phyloP scores from a whole-genome alignment of 2,888 invertebrate species.

The Melipona bicolor region DNA sequence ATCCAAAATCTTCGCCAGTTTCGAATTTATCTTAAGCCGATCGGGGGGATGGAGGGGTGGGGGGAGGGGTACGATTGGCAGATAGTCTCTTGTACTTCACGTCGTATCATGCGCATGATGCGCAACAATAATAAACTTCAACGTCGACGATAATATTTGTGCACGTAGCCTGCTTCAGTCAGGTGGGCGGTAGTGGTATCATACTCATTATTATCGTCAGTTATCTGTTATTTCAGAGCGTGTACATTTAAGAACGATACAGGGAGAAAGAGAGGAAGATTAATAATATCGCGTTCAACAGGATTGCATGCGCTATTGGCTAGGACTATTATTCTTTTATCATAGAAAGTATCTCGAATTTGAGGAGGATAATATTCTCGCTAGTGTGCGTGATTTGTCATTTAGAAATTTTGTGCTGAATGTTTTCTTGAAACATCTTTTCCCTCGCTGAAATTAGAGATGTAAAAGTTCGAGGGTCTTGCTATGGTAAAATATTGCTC shows the following conservation, averaged over 20 bases:
- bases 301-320: background rate
- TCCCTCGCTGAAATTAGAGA: background rate
- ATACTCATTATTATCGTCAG: slow-evolving; percentile 67
- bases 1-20: slow-evolving; percentile 22
- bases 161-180: slow-evolving; percentile 61
- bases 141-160: slow-evolving; percentile 56
- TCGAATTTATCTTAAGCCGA: slow-evolving; percentile 42
- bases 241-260: background rate
- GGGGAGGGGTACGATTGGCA: background rate
- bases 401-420: background rate
- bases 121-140: slow-evolving; percentile 61
- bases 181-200: slow-evolving; percentile 65
- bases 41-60: background rate
- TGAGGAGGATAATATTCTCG: background rate
- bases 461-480: background rate
- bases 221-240: slow-evolving; percentile 74
- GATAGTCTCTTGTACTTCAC: slow-evolving; percentile 42
- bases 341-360: background rate
- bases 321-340: background rate
- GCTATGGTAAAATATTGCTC: background rate
- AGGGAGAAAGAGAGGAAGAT: no score
- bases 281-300: no score
- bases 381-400: background rate
- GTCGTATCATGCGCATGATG: slow-evolving; percentile 17
- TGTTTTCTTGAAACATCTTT: background rate